These are phyloP conservation scores for Lampris megalopsis DNA, from an alignment of 2,113 vertebrate species.

Conservation along the genomic window DNA sequence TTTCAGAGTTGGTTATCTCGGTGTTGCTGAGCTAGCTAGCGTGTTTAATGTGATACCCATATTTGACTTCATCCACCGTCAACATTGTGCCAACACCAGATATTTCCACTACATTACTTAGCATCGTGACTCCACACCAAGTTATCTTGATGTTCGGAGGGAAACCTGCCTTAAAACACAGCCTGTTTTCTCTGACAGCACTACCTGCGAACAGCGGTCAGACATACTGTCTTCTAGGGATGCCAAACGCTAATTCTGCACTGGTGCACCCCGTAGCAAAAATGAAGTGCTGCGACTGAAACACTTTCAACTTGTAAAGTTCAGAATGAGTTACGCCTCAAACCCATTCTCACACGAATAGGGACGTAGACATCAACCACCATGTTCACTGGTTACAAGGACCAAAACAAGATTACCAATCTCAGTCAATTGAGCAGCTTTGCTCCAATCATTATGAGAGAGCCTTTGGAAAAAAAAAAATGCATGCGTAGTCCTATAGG, in stretches of 20 bases:
- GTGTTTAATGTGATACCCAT: slow-evolving; percentile 36
- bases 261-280: slow-evolving; percentile 50
- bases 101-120: slow-evolving; percentile 43
- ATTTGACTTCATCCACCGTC: slow-evolving; percentile 46
- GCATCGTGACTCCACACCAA: slow-evolving; percentile 29
- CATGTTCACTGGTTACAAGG: slow-evolving; percentile 80
- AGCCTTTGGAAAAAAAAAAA: slow-evolving; percentile 70
- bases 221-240: slow-evolving; percentile 68
- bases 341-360: slow-evolving; percentile 74
- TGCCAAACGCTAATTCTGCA: slow-evolving; percentile 67
- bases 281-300: slow-evolving; percentile 32
- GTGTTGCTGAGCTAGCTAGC: slow-evolving; percentile 13
- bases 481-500: slow-evolving; percentile 38
- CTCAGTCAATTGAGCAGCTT: slow-evolving; percentile 71
- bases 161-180: slow-evolving; percentile 81
- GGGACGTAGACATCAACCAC: slow-evolving; percentile 62
- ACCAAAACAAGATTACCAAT: slow-evolving; percentile 79
- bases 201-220: slow-evolving; percentile 77
- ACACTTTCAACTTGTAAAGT: slow-evolving; percentile 37
- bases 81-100: slow-evolving; percentile 64
- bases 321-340: slow-evolving; percentile 70
- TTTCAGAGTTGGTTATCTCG: slow-evolving; percentile 41
- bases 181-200: slow-evolving; percentile 77
- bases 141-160: slow-evolving; percentile 64
- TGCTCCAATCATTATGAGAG: slow-evolving; percentile 75